Base-by-base conservation (phyloP, 1,140 invertebrate species). In the Lordiphosa clarofinis region DNA sequence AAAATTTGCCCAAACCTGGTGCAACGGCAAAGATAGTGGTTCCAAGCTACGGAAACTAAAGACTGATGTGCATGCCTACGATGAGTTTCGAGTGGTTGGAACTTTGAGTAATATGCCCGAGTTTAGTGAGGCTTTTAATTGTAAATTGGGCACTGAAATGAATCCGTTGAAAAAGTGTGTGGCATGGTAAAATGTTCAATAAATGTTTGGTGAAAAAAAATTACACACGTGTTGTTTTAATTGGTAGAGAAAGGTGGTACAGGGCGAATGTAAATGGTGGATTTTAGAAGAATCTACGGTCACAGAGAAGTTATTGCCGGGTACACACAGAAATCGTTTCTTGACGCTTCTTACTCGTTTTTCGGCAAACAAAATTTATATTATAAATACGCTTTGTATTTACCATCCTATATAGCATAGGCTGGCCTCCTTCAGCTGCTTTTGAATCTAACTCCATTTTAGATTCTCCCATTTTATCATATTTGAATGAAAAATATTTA, bases 111-210 rank as follows among this genome's bases (percentile, higher is more conserved):
- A 94, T 70, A 91, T 92, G 66, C 75, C 89, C 9, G 92, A 93
- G 54, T 94, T 95, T 84, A 89, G 92, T 6, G 76, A 90, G 65
- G 92, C 92, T 48, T 94, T 93, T 81, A 90, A 91, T 2, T 94
- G 94, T 73, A 89, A 90, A 4, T 56, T 81, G 21, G 91, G 90
- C n/a, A 90, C 90, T 1, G 87, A 88, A n/a, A 93, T 94, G 92
- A 94, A 95, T 89, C 93, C 94, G 1, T 56, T 79, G 0, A 89
- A 93, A n/a, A 94, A 94, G 81, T 94, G 94, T 62, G 73, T 79
- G 1, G 73, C 88, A 0, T 88, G 87, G 87, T 88, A 61, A 68
- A 57, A 19, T 63, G 48, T 73, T 62, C 13, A n/a, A 38, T 36
- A 15, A 33, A 31, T 56, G 7, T 46, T n/a, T 19, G 10, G 3